These are phyloP conservation scores for Gallirallus australis DNA, from an alignment of 2,797 vertebrate genomes.

Conservation along the genomic window DNA sequence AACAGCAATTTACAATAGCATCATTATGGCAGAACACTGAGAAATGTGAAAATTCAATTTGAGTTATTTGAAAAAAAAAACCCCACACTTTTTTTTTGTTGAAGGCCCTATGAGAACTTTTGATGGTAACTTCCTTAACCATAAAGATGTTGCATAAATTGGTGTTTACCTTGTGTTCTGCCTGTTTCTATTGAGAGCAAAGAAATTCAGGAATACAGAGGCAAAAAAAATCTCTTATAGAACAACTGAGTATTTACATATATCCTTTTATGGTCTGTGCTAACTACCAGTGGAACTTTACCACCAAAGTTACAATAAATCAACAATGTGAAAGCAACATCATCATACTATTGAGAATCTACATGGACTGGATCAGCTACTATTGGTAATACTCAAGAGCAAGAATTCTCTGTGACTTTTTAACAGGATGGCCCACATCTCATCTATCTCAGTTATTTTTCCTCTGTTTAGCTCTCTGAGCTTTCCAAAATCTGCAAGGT, in stretches of 20 bases:
- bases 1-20: not conserved
- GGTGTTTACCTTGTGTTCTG: not conserved
- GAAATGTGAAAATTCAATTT: not conserved
- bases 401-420: not conserved
- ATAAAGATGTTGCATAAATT: not conserved
- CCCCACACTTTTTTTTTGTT: not conserved
- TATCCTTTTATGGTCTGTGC: not conserved
- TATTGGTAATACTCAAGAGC: not conserved
- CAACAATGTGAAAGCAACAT: not conserved
- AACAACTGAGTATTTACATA: not conserved
- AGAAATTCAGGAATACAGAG: not conserved
- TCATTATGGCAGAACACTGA: not conserved
- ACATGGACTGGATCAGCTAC: not conserved
- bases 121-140: not conserved
- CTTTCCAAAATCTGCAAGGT: not conserved
- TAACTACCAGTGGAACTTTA: not conserved
- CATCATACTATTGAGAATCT: too few relatives aligned
- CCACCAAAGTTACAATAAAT: not conserved
- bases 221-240: not conserved
- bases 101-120: not conserved
- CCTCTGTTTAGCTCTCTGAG: not conserved
- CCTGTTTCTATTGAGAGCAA: accelerated
- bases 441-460: not conserved
- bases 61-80: not conserved
- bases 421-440: not conserved